Conservation (phyloP, 2,113 vertebrate genomes). For the Chascanopsetta lugubris region DNA sequence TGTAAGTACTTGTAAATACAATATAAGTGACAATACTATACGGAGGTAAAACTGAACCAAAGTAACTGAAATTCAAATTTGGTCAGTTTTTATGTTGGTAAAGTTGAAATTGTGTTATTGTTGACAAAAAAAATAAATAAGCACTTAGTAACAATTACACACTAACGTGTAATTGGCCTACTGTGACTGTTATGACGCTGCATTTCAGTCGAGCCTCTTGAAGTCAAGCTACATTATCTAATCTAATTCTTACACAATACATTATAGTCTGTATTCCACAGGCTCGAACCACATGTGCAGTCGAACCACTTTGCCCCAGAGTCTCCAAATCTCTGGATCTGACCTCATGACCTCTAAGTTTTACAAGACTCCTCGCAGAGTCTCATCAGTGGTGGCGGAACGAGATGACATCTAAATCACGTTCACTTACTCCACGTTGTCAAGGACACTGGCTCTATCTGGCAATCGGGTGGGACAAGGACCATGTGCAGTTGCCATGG, state of each 20-base stretch:
- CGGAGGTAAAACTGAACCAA: too few species aligned
- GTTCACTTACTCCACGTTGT: slow-evolving; percentile 41
- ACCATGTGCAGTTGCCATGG: slow-evolving; percentile 76
- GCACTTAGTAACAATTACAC: too few species aligned
- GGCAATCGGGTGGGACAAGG: slow-evolving; percentile 58
- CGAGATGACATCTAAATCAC: slow-evolving; percentile 36
- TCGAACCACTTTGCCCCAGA: neutral
- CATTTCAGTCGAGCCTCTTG: neutral
- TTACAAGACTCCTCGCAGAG: slow-evolving; percentile 1
- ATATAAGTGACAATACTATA: too few species aligned
- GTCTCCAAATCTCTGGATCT: slow-evolving; percentile 5
- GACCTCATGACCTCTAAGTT: slow-evolving; percentile 13
- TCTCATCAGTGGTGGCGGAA: slow-evolving; percentile 15
- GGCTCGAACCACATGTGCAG: slow-evolving; percentile 1
- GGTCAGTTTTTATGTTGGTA: too few species aligned
- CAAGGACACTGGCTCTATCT: slow-evolving; percentile 56
- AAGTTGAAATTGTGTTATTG: too few species aligned
- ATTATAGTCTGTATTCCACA: neutral
- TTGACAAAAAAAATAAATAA: too few species aligned
- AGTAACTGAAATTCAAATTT: too few species aligned
- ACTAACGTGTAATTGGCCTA: neutral
- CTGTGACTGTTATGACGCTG: neutral
- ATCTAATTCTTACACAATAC: neutral
- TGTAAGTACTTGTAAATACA: too few species aligned
- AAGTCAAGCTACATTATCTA: neutral